A percentile compares a stretch with the other conserved stretches of the same genome.
Evolutionary conservation across 1,140 invertebrate genomes (phyloP).

Genomic region (Tetragnatha versicolor): DNA sequence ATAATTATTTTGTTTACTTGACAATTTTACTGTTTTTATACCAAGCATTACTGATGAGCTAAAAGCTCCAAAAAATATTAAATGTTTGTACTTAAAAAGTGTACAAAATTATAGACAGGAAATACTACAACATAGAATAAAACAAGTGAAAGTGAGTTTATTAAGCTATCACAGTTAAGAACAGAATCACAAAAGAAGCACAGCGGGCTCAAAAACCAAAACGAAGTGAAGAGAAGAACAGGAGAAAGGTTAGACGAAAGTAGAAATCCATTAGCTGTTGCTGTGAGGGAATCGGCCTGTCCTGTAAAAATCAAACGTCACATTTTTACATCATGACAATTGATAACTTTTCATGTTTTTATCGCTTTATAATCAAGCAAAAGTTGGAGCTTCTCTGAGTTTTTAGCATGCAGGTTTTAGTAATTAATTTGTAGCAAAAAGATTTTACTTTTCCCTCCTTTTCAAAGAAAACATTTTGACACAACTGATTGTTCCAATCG

Average conservation of each 20-base stretch:
- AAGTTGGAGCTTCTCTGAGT: too few species aligned
- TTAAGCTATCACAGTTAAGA: constrained; percentile 32
- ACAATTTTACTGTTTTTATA: too few species aligned
- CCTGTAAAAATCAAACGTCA: not conserved
- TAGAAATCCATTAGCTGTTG: constrained; percentile 41
- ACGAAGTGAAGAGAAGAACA: not conserved
- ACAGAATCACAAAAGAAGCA: constrained; percentile 2
- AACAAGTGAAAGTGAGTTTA: constrained; percentile 5
- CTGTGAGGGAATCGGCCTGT: constrained; percentile 43
- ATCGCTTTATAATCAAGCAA: too few species aligned
- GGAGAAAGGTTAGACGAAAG: constrained; percentile 19
- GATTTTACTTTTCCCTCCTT: too few species aligned
- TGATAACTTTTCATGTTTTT: too few species aligned
- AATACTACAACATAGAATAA: not conserved
- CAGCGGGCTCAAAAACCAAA: constrained; percentile 3
- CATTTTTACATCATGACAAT: not conserved
- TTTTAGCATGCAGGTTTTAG: too few species aligned
- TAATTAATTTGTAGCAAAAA: too few species aligned
- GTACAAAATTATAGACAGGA: too few species aligned
- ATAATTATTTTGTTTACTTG: too few species aligned
- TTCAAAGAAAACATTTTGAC: too few species aligned
- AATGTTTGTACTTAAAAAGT: not conserved
- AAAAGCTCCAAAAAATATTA: not conserved
- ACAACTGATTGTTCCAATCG: too few species aligned
- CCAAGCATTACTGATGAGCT: too few species aligned